Conservation (phyloP, 2,113 vertebrate species). For the Mesocricetus auratus region DNA sequence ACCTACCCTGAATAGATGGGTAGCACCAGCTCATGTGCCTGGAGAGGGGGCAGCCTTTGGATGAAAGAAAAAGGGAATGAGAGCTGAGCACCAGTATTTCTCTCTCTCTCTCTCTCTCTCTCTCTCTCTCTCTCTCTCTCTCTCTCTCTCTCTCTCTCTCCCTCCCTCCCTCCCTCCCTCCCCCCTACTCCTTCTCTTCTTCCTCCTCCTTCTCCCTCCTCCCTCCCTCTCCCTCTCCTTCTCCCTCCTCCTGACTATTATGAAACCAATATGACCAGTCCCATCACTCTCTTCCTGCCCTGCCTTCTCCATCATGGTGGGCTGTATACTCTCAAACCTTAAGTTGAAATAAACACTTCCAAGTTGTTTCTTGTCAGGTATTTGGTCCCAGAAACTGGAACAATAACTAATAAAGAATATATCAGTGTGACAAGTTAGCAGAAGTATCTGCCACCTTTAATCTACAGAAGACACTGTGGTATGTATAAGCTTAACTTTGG, state of each 20-base stretch:
- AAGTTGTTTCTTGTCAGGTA: too few species aligned
- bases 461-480: neutral
- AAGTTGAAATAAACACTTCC: neutral
- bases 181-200: rapidly evolving
- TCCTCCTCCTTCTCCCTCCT: neutral
- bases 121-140: too few species aligned
- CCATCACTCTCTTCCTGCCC: neutral
- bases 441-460: neutral
- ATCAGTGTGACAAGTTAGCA: neutral
- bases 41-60: neutral
- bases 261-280: neutral
- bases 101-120: neutral
- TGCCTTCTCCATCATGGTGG: neutral
- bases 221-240: rapidly evolving
- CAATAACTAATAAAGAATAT: neutral
- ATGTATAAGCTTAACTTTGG: neutral
- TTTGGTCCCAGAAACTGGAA: neutral
- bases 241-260: neutral
- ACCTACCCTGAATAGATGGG: neutral
- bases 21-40: neutral
- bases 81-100: neutral
- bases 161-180: neutral
- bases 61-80: neutral
- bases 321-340: neutral
- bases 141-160: neutral